Percentiles rank a stretch among this genome's conserved stretches.
These are phyloP conservation scores for Agelastica alni DNA, from an alignment of 2,888 invertebrate genomes.

Conservation along the genomic window DNA sequence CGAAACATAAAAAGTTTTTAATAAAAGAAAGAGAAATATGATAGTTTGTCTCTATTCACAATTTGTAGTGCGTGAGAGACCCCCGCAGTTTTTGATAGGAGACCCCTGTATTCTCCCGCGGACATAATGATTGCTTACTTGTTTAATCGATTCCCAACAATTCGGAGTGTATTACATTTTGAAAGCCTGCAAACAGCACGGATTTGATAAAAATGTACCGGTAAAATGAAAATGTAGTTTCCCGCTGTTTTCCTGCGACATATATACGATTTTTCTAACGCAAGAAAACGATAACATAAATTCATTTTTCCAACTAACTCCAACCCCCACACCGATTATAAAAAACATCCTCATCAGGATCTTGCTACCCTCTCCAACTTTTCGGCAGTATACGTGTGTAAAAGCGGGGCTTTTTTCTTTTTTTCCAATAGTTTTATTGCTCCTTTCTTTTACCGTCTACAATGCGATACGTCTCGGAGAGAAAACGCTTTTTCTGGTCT, in stretches of 20 bases:
- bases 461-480: not conserved
- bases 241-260: no score
- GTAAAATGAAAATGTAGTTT: no score
- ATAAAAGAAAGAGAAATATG: slow-evolving; percentile 21
- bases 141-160: slow-evolving; percentile 49
- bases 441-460: not conserved
- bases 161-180: slow-evolving; percentile 41
- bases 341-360: slow-evolving; percentile 10
- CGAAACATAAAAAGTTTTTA: no score
- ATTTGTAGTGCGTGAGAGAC: slow-evolving; percentile 39
- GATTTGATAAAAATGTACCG: no score
- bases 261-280: no score
- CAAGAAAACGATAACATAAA: no score
- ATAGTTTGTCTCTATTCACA: slow-evolving; percentile 27
- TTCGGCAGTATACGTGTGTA: slow-evolving; percentile 12
- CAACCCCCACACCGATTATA: slow-evolving; percentile 10
- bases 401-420: slow-evolving; percentile 1
- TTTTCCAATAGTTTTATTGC: not conserved
- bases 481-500: not conserved
- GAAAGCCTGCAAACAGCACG: slow-evolving; percentile 36
- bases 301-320: no score
- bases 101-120: slow-evolving; percentile 27
- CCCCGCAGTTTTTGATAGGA: slow-evolving; percentile 43
- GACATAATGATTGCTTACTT: slow-evolving; percentile 47
- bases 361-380: slow-evolving; percentile 10